Evolutionary conservation across 1,140 invertebrate species (phyloP).

Genomic region (Scaptodrosophila lebanonensis): DNA sequence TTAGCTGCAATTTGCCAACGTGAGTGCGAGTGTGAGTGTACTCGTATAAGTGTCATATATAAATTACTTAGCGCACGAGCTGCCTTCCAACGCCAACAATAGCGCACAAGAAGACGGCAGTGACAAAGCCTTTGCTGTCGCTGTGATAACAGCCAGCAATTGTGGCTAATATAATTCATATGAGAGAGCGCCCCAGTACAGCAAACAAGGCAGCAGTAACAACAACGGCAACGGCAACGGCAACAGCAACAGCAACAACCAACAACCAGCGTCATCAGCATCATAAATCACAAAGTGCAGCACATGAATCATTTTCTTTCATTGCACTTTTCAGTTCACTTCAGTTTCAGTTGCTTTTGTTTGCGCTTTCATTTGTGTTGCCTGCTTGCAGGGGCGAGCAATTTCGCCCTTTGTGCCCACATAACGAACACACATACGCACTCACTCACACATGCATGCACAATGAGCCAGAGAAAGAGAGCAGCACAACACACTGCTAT

Average conservation of each 20-base stretch:
- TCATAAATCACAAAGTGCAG: slow-evolving; percentile 68
- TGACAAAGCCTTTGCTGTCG: slow-evolving; percentile 16
- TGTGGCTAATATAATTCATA: slow-evolving; percentile 57
- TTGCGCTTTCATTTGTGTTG: slow-evolving; percentile 36
- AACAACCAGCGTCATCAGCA: slow-evolving; percentile 50
- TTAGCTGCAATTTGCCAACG: slow-evolving; percentile 34
- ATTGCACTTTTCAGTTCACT: slow-evolving; percentile 42
- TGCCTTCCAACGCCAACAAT: too few species aligned
- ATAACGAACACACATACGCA: too few species aligned
- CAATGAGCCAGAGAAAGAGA: too few species aligned
- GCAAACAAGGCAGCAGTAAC: neutral
- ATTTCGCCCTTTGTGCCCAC: too few species aligned
- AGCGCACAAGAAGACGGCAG: too few species aligned
- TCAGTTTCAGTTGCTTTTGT: slow-evolving; percentile 34
- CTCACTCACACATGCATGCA: too few species aligned
- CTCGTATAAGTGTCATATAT: slow-evolving; percentile 27
- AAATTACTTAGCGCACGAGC: slow-evolving; percentile 64
- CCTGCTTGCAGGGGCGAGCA: too few species aligned
- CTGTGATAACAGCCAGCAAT: slow-evolving; percentile 44
- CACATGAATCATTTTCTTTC: slow-evolving; percentile 66
- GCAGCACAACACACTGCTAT: too few species aligned
- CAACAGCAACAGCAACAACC: neutral
- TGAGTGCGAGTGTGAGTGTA: slow-evolving; percentile 7
- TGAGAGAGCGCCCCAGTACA: slow-evolving; percentile 4
- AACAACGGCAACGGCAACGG: neutral